A percentile compares a stretch with the other conserved stretches of the same genome.
Evolutionary conservation across 23 tunicate genomes (phyloP).

Genomic region (Halocynthia aurantium): DNA sequence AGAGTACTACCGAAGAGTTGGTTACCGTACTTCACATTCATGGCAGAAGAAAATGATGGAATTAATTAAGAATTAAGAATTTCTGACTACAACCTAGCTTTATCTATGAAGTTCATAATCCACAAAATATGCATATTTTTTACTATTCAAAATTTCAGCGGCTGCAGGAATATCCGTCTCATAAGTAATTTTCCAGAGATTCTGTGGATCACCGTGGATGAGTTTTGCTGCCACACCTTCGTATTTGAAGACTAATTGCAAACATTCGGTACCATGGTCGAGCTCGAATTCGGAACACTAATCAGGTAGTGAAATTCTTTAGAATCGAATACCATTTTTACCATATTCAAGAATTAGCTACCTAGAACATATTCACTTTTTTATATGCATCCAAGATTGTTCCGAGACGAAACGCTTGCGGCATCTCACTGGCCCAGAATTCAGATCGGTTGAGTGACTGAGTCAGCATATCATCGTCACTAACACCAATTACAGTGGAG

Average conservation of each 20-base stretch:
- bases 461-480: neutral
- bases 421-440: conserved; percentile 12
- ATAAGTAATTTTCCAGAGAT: neutral
- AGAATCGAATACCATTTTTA: neutral
- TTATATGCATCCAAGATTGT: conserved; percentile 6
- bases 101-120: too few species aligned
- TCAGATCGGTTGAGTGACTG: neutral
- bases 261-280: conserved; percentile 7
- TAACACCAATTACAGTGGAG: neutral
- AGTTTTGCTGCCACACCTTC: neutral
- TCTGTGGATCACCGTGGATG: neutral
- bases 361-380: neutral
- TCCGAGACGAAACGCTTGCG: conserved; percentile 1
- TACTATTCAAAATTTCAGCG: neutral
- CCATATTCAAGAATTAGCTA: neutral
- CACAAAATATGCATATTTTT: too few species aligned
- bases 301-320: neutral
- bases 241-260: neutral
- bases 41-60: too few species aligned
- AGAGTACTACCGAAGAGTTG: too few species aligned
- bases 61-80: too few species aligned
- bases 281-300: conserved; percentile 8
- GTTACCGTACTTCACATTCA: too few species aligned
- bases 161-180: neutral
- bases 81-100: too few species aligned